phyloP scores from a whole-genome alignment of 2,888 invertebrate genomes.

The Mimas tiliae region DNA sequence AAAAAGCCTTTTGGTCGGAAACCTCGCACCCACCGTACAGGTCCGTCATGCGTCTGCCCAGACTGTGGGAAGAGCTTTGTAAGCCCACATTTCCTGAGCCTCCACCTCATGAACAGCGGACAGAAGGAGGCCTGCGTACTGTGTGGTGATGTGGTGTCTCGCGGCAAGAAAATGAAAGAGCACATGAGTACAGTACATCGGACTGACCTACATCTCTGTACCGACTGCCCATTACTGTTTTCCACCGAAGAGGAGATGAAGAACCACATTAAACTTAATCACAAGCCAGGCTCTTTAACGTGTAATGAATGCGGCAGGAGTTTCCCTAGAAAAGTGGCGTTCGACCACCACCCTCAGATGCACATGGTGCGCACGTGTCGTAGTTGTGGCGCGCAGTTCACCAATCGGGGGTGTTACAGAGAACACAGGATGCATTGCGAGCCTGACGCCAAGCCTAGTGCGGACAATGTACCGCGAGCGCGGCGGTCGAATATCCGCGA shows the following conservation, averaged over 20 bases:
- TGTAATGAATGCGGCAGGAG: constrained; percentile 69
- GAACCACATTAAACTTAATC: constrained; percentile 57
- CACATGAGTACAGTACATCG: constrained; percentile 59
- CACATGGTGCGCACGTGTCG: constrained; percentile 72
- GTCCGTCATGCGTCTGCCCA: constrained; percentile 58
- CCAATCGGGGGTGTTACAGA: constrained; percentile 71
- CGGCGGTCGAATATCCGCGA: constrained; percentile 70
- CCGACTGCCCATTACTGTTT: constrained; percentile 62
- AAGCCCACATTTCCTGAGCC: constrained; percentile 63
- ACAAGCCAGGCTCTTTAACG: constrained; percentile 55
- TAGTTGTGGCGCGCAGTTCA: constrained; percentile 66
- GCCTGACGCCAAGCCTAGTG: constrained; percentile 67
- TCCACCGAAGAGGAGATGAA: constrained; percentile 48
- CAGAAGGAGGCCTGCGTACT: constrained; percentile 67
- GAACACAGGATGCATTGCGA: constrained; percentile 70
- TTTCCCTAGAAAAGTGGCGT: constrained; percentile 60
- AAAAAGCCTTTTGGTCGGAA: constrained; percentile 47
- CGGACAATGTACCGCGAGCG: constrained; percentile 53
- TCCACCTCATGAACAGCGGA: constrained; percentile 71
- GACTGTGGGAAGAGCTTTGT: constrained; percentile 69
- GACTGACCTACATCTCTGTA: constrained; percentile 51
- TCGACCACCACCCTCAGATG: constrained; percentile 70
- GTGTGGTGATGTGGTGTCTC: constrained; percentile 57
- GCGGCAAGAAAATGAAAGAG: constrained; percentile 60
- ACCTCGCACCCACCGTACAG: constrained; percentile 49